phyloP scores from a whole-genome alignment of 2,113 vertebrate genomes.

The Anser brachyrhynchus region DNA sequence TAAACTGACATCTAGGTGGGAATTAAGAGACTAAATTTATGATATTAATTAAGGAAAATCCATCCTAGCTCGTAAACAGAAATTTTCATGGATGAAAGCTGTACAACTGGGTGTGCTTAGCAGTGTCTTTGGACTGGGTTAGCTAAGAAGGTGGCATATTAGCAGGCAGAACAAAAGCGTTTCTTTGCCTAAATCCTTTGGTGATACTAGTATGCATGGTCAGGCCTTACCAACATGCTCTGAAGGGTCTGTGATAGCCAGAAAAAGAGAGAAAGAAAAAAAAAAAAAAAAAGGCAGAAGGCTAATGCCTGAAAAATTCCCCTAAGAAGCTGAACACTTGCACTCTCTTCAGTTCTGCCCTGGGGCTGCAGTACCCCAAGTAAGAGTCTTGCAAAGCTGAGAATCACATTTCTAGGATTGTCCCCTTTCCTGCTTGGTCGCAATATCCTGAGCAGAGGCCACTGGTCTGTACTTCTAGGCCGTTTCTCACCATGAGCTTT shows the following conservation, averaged over 20 bases:
- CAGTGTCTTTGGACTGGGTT: background rate
- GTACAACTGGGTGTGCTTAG: background rate
- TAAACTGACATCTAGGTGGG: background rate
- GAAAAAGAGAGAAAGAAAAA: background rate
- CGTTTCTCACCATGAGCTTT: background rate
- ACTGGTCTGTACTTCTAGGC: background rate
- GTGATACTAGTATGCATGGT: background rate
- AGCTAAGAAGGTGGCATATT: background rate
- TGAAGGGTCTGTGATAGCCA: background rate
- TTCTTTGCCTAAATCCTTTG: background rate
- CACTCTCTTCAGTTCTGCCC: background rate
- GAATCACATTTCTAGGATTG: background rate
- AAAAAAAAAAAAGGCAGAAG: background rate
- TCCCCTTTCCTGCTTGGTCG: background rate
- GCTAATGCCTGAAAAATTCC: background rate
- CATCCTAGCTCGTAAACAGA: background rate
- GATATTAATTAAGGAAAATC: background rate
- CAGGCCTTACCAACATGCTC: background rate
- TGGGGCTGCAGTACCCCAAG: background rate
- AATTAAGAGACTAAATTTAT: background rate
- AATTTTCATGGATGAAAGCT: background rate
- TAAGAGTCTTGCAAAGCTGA: background rate
- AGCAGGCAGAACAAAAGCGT: background rate
- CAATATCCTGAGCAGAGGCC: background rate
- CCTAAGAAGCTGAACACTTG: background rate